Conservation (phyloP, 1,140 invertebrate genomes). For the Pseudomyrmex sp. region DNA sequence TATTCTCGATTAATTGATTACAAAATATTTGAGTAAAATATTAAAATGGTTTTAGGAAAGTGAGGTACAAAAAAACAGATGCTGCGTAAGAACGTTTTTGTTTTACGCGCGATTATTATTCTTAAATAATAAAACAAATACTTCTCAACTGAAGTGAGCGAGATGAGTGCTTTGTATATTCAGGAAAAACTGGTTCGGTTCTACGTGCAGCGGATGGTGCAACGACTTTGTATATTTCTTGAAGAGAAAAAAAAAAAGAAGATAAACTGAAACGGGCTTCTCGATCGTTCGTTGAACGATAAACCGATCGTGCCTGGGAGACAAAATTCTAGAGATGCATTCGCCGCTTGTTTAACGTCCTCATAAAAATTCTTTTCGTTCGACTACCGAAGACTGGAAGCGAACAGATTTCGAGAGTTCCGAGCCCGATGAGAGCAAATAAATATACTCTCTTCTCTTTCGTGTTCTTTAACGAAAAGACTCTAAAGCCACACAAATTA, state of each 20-base stretch:
- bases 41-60: neutral
- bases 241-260: neutral
- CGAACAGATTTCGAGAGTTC: constrained; percentile 69
- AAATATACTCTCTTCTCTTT: constrained; percentile 75
- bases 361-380: constrained; percentile 79
- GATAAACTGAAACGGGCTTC: constrained; percentile 22
- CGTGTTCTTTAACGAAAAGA: constrained; percentile 77
- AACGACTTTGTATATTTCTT: constrained; percentile 42
- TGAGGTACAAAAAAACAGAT: neutral
- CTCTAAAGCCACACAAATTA: constrained; percentile 82
- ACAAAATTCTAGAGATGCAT: constrained; percentile 67
- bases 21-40: too few relatives aligned
- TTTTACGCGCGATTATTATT: neutral
- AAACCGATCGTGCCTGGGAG: constrained; percentile 66
- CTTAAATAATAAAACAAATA: constrained; percentile 19
- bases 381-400: constrained; percentile 68
- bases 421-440: constrained; percentile 68
- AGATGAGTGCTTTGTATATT: neutral
- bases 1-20: too few relatives aligned
- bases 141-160: neutral
- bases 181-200: constrained; percentile 14
- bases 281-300: constrained; percentile 73
- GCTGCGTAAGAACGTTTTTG: neutral
- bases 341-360: constrained; percentile 73
- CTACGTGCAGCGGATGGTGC: constrained; percentile 9